These are phyloP conservation scores for Mamestra brassicae DNA, from an alignment of 2,888 invertebrate species.

Conservation along the genomic window DNA sequence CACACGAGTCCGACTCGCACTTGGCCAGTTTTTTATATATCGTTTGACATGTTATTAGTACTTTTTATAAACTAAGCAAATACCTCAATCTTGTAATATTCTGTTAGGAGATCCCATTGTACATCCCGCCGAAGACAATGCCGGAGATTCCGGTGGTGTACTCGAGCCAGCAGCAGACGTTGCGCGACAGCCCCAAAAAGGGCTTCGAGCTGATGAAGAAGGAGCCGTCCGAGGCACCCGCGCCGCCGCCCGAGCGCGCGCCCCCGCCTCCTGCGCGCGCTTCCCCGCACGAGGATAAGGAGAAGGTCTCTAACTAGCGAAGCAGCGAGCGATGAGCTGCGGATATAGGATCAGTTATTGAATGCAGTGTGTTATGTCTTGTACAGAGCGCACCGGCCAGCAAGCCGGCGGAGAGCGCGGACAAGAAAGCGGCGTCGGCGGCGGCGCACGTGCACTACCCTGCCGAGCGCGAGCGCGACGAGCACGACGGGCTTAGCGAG, in stretches of 20 bases:
- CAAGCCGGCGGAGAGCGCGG: conserved; percentile 23
- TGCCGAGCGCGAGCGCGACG: conserved; percentile 47
- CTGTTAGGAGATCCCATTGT: conserved; percentile 77
- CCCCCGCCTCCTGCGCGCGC: neutral
- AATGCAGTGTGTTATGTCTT: neutral
- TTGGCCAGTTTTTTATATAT: too few relatives aligned
- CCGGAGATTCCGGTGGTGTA: conserved; percentile 82
- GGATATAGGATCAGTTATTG: neutral
- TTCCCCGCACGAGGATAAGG: neutral
- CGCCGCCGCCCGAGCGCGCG: conserved; percentile 28
- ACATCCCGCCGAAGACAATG: conserved; percentile 81
- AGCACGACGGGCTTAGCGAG: conserved; percentile 92
- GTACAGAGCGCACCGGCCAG: conserved; percentile 35
- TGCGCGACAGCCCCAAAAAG: conserved; percentile 85
- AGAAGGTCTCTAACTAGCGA: conserved; percentile 16
- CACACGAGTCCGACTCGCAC: too few relatives aligned
- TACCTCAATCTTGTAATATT: too few relatives aligned
- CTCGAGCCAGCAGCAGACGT: conserved; percentile 78
- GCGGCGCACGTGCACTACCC: conserved; percentile 24
- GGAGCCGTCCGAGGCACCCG: conserved; percentile 52
- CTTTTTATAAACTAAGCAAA: too few relatives aligned
- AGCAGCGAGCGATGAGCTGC: neutral
- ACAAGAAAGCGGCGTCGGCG: neutral
- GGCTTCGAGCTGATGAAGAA: conserved; percentile 74
- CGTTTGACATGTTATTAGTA: too few relatives aligned